Evolutionary conservation across 2,797 vertebrate genomes (phyloP).

Genomic region (Neosilurus hyrtlii): DNA sequence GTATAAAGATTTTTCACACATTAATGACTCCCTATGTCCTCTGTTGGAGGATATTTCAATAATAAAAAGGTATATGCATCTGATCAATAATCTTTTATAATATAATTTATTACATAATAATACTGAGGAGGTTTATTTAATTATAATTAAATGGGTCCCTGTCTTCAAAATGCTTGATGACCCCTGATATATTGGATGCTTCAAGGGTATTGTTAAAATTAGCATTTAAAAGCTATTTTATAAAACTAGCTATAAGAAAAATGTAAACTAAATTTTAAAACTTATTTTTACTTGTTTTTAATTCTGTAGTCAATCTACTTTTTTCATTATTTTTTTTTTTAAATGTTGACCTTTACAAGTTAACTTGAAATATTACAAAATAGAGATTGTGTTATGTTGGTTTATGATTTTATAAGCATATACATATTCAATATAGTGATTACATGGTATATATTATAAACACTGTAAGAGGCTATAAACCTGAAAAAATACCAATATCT

Average conservation of each 20-base stretch:
- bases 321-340: background rate
- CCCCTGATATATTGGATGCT: background rate
- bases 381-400: background rate
- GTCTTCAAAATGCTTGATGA: background rate
- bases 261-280: too few relatives aligned
- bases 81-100: background rate
- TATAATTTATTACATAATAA: background rate
- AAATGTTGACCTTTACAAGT: background rate
- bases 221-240: background rate
- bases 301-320: background rate
- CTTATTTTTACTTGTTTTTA: background rate
- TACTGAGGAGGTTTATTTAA: background rate
- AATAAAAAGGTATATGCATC: background rate
- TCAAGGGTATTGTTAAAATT: background rate
- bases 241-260: too few relatives aligned
- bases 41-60: background rate
- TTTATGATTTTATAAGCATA: background rate
- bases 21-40: background rate
- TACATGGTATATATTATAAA: background rate
- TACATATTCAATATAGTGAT: background rate
- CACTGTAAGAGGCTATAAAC: background rate
- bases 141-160: background rate
- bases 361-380: background rate
- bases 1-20: slow-evolving; percentile 50
- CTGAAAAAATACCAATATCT: background rate